Evolutionary conservation across 2,888 invertebrate species (phyloP), one percentile per base, ranked within the genome.

Genomic region (Elaeidobius kamerunicus): DNA sequence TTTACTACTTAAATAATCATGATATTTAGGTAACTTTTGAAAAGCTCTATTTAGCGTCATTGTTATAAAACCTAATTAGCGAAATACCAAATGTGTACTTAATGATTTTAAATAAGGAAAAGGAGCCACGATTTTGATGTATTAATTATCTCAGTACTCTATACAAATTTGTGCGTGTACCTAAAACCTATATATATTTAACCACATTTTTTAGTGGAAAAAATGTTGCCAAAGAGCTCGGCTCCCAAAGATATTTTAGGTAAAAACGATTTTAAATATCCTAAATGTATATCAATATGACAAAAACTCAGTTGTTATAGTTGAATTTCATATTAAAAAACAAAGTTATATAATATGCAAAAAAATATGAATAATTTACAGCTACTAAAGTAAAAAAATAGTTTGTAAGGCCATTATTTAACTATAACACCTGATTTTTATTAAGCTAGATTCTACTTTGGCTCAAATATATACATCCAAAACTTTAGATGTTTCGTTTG

Each of bases 51-150:
- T 52, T 52, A 52, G 34, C 34, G 23, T 48, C 40, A 11, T 30
- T 53, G 53, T 53, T 53, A 56, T 48, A 34, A 48, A 48, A 46
- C n/a, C n/a, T 56, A 40, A 54, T 54, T 52, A 48, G 45, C 35
- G 40, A 49, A 48, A 46, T 41, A 45, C 41, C 49, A 39, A 55
- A 35, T 47, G 39, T 53, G 35, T 47, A 43, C 50, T 50, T 43
- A 42, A 17, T 11, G 12, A 28, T 23, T 49, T 35, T 30, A 40
- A 16, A 14, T 35, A 35, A 35, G n/a, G n/a, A n/a, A n/a, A n/a
- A n/a, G n/a, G n/a, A n/a, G n/a, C n/a, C n/a, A n/a, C n/a, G n/a
- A n/a, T n/a, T n/a, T n/a, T n/a, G n/a, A n/a, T n/a, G n/a, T n/a
- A n/a, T n/a, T n/a, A n/a, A n/a, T n/a, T n/a, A n/a, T n/a, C n/a